These are phyloP conservation scores for Mallotus villosus DNA, from an alignment of 2,797 vertebrate species.

Conservation along the genomic window DNA sequence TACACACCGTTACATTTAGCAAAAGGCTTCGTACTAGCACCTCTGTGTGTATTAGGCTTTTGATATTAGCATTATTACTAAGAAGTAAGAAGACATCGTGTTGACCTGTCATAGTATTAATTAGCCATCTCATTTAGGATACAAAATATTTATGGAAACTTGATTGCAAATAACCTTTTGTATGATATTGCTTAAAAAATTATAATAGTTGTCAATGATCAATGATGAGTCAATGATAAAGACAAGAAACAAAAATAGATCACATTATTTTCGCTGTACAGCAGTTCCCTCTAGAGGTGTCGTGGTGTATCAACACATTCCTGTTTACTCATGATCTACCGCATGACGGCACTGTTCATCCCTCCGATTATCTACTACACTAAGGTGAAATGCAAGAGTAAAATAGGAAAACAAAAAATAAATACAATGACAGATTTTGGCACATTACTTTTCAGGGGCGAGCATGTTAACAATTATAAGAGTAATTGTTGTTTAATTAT, in stretches of 20 bases:
- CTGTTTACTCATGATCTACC: not conserved
- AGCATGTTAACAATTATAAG: not conserved
- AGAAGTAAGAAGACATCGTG: too few relatives aligned
- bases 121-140: not conserved
- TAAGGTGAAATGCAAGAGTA: not conserved
- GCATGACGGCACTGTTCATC: not conserved
- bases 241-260: too few relatives aligned
- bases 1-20: not conserved
- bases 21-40: not conserved
- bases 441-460: not conserved
- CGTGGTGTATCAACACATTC: not conserved
- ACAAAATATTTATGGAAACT: not conserved
- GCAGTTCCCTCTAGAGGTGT: constrained; percentile 11
- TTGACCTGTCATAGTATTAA: not conserved
- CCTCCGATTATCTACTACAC: too few relatives aligned
- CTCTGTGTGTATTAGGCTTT: not conserved
- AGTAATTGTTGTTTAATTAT: not conserved
- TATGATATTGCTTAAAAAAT: too few relatives aligned
- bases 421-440: not conserved
- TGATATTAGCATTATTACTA: too few relatives aligned
- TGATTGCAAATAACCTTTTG: not conserved
- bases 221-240: too few relatives aligned
- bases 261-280: not conserved
- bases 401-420: not conserved
- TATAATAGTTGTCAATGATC: too few relatives aligned